Percentiles rank a stretch among this genome's conserved stretches.
These are phyloP conservation scores for Aphrophora alni DNA, from an alignment of 2,888 invertebrate species.

Conservation along the genomic window DNA sequence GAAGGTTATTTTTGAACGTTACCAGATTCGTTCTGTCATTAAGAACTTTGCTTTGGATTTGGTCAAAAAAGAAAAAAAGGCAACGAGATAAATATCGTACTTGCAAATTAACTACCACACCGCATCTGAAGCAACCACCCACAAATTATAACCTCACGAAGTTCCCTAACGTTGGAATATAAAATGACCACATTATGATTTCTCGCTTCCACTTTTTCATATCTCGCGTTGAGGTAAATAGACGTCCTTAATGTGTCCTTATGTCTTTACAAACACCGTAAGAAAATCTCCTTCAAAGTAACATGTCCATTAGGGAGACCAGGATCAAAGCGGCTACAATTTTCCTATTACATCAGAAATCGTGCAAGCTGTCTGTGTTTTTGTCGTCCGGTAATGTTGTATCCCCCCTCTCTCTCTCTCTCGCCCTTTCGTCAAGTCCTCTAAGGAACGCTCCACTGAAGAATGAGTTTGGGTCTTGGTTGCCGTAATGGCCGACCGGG, in stretches of 20 bases:
- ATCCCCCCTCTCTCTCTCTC: too few relatives aligned
- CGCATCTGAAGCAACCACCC: not conserved
- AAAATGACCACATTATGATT: not conserved
- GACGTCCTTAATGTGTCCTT: not conserved
- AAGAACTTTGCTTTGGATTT: too few relatives aligned
- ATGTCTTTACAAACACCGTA: not conserved
- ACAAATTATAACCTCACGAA: not conserved
- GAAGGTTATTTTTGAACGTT: too few relatives aligned
- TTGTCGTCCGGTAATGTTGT: slow-evolving; percentile 23
- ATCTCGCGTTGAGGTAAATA: not conserved
- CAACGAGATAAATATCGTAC: not conserved
- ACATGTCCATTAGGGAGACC: not conserved
- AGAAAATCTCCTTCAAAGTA: not conserved
- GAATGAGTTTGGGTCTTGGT: not conserved
- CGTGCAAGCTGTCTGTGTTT: slow-evolving; percentile 31
- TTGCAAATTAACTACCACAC: not conserved
- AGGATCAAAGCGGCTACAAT: slow-evolving; percentile 33
- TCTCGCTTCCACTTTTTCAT: not conserved
- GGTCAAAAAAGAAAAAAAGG: not conserved
- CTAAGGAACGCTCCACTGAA: not conserved
- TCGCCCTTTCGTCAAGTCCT: not conserved
- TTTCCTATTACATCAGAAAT: slow-evolving; percentile 35
- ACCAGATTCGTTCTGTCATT: too few relatives aligned
- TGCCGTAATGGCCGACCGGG: not conserved
- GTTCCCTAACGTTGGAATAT: not conserved